phyloP scores from a whole-genome alignment of 37 sponge, comb jelly and placozoan genomes.

The Beroe ovata region DNA sequence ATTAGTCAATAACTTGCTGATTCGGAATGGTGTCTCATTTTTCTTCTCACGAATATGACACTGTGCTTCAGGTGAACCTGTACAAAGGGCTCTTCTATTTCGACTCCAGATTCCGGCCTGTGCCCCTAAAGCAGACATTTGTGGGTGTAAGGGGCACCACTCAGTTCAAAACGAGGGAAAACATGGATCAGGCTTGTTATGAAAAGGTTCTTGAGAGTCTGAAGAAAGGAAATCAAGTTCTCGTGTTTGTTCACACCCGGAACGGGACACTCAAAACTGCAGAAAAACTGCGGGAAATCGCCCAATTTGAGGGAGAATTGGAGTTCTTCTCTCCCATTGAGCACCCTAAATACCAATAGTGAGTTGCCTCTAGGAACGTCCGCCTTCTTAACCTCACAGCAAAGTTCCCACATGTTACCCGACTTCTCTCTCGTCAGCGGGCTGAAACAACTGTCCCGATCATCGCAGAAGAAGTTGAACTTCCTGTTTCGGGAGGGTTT shows the following conservation, averaged over 20 bases:
- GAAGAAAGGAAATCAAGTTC: conserved; percentile 84
- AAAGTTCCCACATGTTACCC: too few species aligned
- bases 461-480: conserved; percentile 82
- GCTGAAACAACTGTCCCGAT: conserved; percentile 73
- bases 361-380: conserved; percentile 1
- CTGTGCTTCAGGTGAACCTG: conserved; percentile 87
- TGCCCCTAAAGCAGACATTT: conserved; percentile 89
- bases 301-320: conserved; percentile 70
- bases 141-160: conserved; percentile 84
- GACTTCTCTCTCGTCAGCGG: neutral
- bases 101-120: conserved; percentile 93
- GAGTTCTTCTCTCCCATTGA: conserved; percentile 72
- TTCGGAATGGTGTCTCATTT: too few species aligned
- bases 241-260: conserved; percentile 98
- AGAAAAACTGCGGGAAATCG: conserved; percentile 78
- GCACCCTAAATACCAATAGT: conserved; percentile 63
- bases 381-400: too few species aligned
- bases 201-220: conserved; percentile 87
- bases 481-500: conserved; percentile 91
- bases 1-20: too few species aligned
- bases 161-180: conserved; percentile 75
- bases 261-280: conserved; percentile 95
- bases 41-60: too few species aligned
- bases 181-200: conserved; percentile 95
- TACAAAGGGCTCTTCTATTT: conserved; percentile 92